phyloP scores from a whole-genome alignment of 2,888 invertebrate species.

The Melolontha melolontha region DNA sequence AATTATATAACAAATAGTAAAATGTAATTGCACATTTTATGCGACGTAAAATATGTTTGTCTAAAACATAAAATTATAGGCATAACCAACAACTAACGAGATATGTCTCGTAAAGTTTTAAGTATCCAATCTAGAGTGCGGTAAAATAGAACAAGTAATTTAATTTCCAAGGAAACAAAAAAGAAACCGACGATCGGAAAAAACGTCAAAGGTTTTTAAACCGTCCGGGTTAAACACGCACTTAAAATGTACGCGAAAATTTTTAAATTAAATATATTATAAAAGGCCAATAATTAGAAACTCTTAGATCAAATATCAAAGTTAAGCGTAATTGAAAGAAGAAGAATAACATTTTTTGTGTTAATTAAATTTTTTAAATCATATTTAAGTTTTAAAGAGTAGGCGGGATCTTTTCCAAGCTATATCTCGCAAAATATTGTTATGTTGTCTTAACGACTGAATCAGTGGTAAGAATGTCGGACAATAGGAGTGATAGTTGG shows the following conservation, averaged over 20 bases:
- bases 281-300: no score
- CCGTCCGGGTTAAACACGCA: background rate
- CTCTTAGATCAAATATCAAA: no score
- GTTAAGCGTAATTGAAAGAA: no score
- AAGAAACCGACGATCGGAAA: background rate
- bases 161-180: conserved; percentile 5
- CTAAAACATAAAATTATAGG: conserved; percentile 29
- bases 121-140: conserved; percentile 25
- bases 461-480: no score
- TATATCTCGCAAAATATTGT: no score
- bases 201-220: background rate
- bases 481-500: no score
- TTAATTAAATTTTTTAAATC: no score
- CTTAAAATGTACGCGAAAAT: background rate
- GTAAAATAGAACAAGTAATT: conserved; percentile 25
- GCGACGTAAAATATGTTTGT: conserved; percentile 26
- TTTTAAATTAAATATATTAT: no score
- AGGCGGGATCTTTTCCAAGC: no score
- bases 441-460: no score
- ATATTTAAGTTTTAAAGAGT: no score
- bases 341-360: no score
- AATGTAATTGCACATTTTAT: conserved; percentile 32
- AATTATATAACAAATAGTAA: conserved; percentile 35
- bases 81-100: conserved; percentile 22
- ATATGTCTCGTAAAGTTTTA: conserved; percentile 27